phyloP scores from a whole-genome alignment of 1,140 invertebrate species.

The Forficula auricularia region DNA sequence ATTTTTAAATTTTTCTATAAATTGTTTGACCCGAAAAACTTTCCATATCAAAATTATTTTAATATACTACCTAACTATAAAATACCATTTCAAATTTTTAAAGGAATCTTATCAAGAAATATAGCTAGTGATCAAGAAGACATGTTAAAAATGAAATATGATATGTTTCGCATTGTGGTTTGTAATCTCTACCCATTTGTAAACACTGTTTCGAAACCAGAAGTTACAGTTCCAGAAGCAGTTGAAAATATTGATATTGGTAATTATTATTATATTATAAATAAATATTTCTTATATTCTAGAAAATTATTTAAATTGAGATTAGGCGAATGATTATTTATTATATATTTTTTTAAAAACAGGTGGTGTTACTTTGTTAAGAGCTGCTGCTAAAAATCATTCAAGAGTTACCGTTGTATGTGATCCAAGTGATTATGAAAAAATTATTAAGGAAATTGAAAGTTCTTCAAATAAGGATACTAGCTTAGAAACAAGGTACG shows the following conservation, averaged over 20 bases:
- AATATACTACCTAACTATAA: conserved; percentile 1
- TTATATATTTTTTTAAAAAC: conserved; percentile 1
- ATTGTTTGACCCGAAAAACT: no score
- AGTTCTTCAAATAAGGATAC: conserved; percentile 41
- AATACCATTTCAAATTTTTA: conserved; percentile 14
- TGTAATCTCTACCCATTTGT: conserved; percentile 97
- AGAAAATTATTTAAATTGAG: not conserved
- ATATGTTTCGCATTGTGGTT: conserved; percentile 64
- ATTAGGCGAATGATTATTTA: conserved; percentile 4
- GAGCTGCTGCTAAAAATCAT: conserved; percentile 96
- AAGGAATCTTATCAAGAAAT: conserved; percentile 46
- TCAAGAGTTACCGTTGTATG: conserved; percentile 85
- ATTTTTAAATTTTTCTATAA: no score
- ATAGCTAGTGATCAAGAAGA: conserved; percentile 66
- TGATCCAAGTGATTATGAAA: conserved; percentile 78
- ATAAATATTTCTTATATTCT: not conserved
- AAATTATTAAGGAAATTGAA: conserved; percentile 53
- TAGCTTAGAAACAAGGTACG: conserved; percentile 50
- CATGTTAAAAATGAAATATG: conserved; percentile 54
- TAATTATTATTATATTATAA: no score
- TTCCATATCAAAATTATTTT: not conserved
- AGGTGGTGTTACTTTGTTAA: conserved; percentile 83
- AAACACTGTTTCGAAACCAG: conserved; percentile 63
- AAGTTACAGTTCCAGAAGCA: conserved; percentile 71
- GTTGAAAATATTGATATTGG: conserved; percentile 95